Evolutionary conservation across 30 jellyfish, hydroid and myxozoan genomes (phyloP).

Genomic region (Sanderia malayensis): DNA sequence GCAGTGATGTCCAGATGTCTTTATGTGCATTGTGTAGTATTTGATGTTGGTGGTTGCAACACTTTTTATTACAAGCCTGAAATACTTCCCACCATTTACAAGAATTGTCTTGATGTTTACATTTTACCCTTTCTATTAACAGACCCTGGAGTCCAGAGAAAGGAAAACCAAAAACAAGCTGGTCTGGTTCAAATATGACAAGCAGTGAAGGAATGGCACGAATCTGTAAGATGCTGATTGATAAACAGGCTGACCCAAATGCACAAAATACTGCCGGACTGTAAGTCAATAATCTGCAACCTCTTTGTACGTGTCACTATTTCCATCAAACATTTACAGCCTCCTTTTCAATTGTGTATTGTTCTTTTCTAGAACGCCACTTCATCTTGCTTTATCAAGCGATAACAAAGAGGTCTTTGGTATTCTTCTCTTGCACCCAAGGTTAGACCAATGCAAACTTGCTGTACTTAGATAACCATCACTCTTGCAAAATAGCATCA

Average conservation of each 20-base stretch:
- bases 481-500: too few species aligned
- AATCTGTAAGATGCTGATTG: constrained; percentile 55
- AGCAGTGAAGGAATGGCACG: constrained; percentile 82
- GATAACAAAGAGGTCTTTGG: constrained; percentile 69
- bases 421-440: constrained; percentile 73
- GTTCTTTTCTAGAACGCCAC: constrained; percentile 63
- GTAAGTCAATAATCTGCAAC: constrained; percentile 35
- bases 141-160: constrained; percentile 56
- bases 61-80: too few species aligned
- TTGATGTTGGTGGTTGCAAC: too few species aligned
- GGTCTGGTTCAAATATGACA: constrained; percentile 47
- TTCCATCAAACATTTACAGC: not conserved
- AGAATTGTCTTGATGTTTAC: too few species aligned
- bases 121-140: not conserved
- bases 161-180: constrained; percentile 5
- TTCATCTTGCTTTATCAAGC: constrained; percentile 68
- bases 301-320: not conserved
- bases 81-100: too few species aligned
- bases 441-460: too few species aligned
- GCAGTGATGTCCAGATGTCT: too few species aligned
- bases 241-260: constrained; percentile 77
- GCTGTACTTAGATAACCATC: too few species aligned
- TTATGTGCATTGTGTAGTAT: too few species aligned
- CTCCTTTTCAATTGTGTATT: not conserved
- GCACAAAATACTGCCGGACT: constrained; percentile 60